Evolutionary conservation across 2,888 invertebrate genomes (phyloP).

Genomic region (Cerastoderma edule): DNA sequence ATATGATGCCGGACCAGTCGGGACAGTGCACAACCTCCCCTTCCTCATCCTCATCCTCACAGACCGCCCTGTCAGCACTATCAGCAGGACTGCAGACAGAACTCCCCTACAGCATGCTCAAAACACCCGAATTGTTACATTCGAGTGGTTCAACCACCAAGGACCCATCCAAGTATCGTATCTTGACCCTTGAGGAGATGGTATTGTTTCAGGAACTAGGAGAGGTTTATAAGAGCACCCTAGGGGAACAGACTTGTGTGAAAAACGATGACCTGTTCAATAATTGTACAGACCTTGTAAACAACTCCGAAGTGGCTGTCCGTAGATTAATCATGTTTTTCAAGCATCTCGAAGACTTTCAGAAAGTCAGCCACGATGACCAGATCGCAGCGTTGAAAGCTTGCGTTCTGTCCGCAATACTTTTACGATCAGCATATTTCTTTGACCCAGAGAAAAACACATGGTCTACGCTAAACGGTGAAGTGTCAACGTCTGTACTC

Average conservation of each 20-base stretch:
- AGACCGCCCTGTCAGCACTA: not conserved
- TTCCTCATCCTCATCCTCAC: not conserved
- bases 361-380: constrained; percentile 96
- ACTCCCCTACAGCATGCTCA: not conserved
- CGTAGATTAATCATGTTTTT: constrained; percentile 89
- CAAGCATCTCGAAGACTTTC: constrained; percentile 90
- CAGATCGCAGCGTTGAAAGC: constrained; percentile 95
- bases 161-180: constrained; percentile 67
- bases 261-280: constrained; percentile 58
- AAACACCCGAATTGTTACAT: constrained; percentile 7
- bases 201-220: constrained; percentile 66
- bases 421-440: constrained; percentile 95
- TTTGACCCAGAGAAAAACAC: constrained; percentile 94
- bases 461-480: constrained; percentile 90
- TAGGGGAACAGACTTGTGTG: constrained; percentile 65
- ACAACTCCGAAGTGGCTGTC: constrained; percentile 92
- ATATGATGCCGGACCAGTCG: constrained; percentile 51
- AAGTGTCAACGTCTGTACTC: constrained; percentile 93
- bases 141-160: constrained; percentile 30
- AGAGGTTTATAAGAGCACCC: constrained; percentile 69
- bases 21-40: constrained; percentile 26
- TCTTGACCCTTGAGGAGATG: constrained; percentile 62
- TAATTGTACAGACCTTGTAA: constrained; percentile 86
- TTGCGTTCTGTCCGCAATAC: constrained; percentile 86
- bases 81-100: constrained; percentile 1